phyloP scores from a whole-genome alignment of 64 coral and sea anemone species.

The Actinia equina region DNA sequence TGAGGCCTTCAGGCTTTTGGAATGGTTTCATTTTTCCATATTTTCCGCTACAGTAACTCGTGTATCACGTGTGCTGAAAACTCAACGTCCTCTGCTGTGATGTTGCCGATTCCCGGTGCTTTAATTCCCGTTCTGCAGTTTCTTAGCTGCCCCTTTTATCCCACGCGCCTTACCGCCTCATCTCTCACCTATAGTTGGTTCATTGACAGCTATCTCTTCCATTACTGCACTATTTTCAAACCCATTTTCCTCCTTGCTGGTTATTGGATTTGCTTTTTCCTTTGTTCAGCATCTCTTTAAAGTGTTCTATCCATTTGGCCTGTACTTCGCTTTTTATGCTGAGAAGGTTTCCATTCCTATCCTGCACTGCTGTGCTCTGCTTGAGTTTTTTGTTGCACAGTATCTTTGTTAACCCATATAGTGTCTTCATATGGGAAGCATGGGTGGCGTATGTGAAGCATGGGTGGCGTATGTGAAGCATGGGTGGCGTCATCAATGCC shows the following conservation, averaged over 20 bases:
- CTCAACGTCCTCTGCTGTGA: no score
- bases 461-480: no score
- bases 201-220: neutral
- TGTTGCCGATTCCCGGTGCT: no score
- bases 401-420: slow-evolving; percentile 25
- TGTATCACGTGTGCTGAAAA: no score
- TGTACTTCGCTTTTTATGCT: slow-evolving; percentile 6
- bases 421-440: neutral
- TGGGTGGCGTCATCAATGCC: no score
- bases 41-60: no score
- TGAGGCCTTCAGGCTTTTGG: no score
- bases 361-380: neutral
- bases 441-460: no score
- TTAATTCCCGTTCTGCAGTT: no score
- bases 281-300: slow-evolving; percentile 26
- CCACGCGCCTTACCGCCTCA: no score
- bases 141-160: no score
- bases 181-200: neutral
- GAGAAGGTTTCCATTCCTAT: slow-evolving; percentile 18
- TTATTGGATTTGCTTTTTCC: slow-evolving; percentile 4
- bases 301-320: slow-evolving; percentile 36
- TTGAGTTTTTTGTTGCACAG: slow-evolving; percentile 15
- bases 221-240: slow-evolving; percentile 10
- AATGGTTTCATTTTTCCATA: no score
- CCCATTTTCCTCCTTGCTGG: neutral